Percentiles rank a stretch among this genome's conserved stretches.
Conservation (phyloP, 2,797 vertebrate genomes). For the Erithacus rubecula region DNA sequence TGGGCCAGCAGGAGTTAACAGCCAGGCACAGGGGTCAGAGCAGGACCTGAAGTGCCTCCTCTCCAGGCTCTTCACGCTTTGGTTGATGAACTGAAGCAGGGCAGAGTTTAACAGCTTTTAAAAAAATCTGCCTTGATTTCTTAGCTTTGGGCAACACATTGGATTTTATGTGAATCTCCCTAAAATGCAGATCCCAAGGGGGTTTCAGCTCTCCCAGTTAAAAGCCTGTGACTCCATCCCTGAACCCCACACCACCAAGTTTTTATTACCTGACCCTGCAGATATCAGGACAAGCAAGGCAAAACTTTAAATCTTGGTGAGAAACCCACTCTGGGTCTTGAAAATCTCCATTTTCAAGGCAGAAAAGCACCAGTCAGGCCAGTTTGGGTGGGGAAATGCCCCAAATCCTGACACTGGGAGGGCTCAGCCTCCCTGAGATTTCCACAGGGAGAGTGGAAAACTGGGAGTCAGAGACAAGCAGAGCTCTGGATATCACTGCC, state of each 20-base stretch:
- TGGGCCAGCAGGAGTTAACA: conserved; percentile 28
- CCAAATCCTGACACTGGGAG: not conserved
- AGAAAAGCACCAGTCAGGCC: not conserved
- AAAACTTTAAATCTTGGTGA: not conserved
- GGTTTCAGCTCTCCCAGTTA: not conserved
- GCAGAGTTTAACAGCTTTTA: conserved; percentile 34
- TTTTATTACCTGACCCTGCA: not conserved
- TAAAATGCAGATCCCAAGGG: not conserved
- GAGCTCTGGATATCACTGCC: fast-evolving
- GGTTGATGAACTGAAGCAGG: conserved; percentile 38
- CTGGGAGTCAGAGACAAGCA: not conserved
- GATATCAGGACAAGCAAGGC: not conserved
- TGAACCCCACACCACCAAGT: not conserved
- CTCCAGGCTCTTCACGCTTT: not conserved
- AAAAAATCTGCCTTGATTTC: not conserved
- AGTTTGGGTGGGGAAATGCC: not conserved
- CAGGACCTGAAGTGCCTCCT: conserved; percentile 26
- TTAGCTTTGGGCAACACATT: not conserved
- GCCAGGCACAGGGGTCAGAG: not conserved
- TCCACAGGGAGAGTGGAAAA: not conserved
- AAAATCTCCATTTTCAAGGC: not conserved
- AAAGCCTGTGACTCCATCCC: not conserved
- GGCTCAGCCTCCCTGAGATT: fast-evolving
- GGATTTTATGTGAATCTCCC: not conserved
- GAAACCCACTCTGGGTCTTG: not conserved